Conservation (phyloP, 2,888 invertebrate genomes). For the Oxystoma pomonae region DNA sequence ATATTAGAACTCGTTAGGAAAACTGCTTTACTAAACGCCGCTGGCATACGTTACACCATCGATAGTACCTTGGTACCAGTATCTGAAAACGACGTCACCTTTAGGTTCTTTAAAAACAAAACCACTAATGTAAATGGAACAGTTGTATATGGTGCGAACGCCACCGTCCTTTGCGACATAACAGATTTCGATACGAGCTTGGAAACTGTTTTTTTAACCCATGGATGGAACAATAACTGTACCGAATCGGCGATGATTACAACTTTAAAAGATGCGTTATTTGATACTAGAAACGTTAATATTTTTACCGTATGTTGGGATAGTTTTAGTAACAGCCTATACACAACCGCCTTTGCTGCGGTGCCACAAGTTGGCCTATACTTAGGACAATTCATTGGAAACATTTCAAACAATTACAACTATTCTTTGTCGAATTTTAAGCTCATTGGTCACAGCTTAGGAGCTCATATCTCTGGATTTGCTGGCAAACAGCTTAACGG, state of each 20-base stretch:
- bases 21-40: neutral
- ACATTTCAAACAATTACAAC: slow-evolving; percentile 26
- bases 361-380: slow-evolving; percentile 31
- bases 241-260: slow-evolving; percentile 30
- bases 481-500: slow-evolving; percentile 28
- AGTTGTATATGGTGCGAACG: neutral
- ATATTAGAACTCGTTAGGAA: neutral
- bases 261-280: slow-evolving; percentile 28
- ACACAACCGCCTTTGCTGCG: slow-evolving; percentile 26
- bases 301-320: slow-evolving; percentile 42
- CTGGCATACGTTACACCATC: neutral
- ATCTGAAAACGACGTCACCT: neutral
- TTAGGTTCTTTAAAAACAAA: neutral
- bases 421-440: slow-evolving; percentile 27
- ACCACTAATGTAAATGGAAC: neutral
- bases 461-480: slow-evolving; percentile 39
- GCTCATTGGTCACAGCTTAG: slow-evolving; percentile 36
- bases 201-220: slow-evolving; percentile 36
- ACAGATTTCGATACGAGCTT: slow-evolving; percentile 25
- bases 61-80: neutral
- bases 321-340: slow-evolving; percentile 27
- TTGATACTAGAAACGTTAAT: slow-evolving; percentile 35
- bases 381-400: slow-evolving; percentile 33
- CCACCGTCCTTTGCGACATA: neutral
- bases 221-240: slow-evolving; percentile 39